Evolutionary conservation across 2,888 invertebrate genomes (phyloP), one percentile per base, ranked within the genome.

Genomic region (Sesia apiformis): DNA sequence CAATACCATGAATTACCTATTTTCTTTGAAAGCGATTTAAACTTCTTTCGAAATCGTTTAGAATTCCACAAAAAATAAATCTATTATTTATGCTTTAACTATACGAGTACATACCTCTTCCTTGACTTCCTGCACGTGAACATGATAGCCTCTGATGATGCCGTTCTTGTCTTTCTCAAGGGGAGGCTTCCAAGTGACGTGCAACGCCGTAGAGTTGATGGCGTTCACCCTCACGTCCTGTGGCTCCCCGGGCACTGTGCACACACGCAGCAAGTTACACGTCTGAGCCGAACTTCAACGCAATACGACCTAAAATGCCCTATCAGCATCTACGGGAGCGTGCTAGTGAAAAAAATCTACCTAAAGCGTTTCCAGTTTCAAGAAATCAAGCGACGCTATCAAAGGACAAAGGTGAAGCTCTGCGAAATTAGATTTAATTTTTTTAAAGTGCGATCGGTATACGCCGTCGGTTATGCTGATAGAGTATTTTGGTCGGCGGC

Each of bases 191-290:
- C 99, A 99, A 59, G 94, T 93, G 53, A 99, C 97, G 79, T 94
- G 94, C 64, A 99, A 94, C 43, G 98, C 94, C n/a, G 98, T 98
- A 1, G 99, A 98, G 90, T 98, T 99, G 76, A 98, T 91, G 38
- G 96, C 93, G 59, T 92, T 93, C 50, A 95, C 95, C 83, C 94
- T 94, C 61, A 99, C 97, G 73, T 97, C 96, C 84, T 96, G 95
- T 52, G 99, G 99, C 87, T 98, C 96, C 63, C 98, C 98, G 69
- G 99, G 99, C 92, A 99, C 99, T 99, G 93, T 88, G 91, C 63
- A 81, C 66, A 81, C 65, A 72, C 60, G 57, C 39, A 39, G 38
- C 38, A 63, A 64, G 66, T 84, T 64, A 84, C 69, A 69, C 54
- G 69, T 59, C 63, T 61, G 67, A 67, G 57, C 81, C 74, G 53